Conservation (phyloP, 2,888 invertebrate species). For the Prosapia bicincta region DNA sequence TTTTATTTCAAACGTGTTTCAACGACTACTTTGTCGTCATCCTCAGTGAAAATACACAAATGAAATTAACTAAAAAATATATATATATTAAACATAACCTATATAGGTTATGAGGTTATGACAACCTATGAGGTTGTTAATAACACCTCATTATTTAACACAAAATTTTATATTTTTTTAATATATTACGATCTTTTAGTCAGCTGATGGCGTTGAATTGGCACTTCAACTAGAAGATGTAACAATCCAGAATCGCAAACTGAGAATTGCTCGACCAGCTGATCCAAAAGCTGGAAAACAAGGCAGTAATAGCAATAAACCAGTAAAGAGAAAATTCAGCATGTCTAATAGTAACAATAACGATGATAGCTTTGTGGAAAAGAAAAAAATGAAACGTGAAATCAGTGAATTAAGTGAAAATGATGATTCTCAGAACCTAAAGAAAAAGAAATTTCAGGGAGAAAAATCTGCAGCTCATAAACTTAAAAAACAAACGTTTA, state of each 20-base stretch:
- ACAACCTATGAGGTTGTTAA: too few species aligned
- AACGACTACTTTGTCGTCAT: too few species aligned
- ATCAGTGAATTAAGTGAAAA: not conserved
- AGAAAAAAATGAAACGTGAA: not conserved
- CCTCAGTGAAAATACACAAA: too few species aligned
- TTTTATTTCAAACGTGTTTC: too few species aligned
- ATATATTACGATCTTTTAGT: too few species aligned
- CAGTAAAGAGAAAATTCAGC: slow-evolving; percentile 5
- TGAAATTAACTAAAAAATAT: too few species aligned
- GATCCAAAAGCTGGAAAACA: slow-evolving; percentile 54
- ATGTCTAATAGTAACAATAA: not conserved
- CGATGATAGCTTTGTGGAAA: not conserved
- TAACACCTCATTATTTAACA: too few species aligned
- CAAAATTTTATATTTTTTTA: too few species aligned
- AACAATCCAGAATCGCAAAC: slow-evolving; percentile 54
- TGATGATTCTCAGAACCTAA: not conserved
- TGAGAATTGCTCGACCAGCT: slow-evolving; percentile 51
- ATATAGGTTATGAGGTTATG: too few species aligned
- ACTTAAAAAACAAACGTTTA: not conserved
- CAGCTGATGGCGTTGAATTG: slow-evolving; percentile 60
- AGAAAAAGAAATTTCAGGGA: not conserved
- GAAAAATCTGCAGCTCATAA: not conserved
- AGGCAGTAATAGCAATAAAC: slow-evolving; percentile 32
- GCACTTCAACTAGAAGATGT: slow-evolving; percentile 62
- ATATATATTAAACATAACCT: too few species aligned